These are phyloP conservation scores for Cerceris ruficornis DNA, from an alignment of 2,888 invertebrate species.

Conservation along the genomic window DNA sequence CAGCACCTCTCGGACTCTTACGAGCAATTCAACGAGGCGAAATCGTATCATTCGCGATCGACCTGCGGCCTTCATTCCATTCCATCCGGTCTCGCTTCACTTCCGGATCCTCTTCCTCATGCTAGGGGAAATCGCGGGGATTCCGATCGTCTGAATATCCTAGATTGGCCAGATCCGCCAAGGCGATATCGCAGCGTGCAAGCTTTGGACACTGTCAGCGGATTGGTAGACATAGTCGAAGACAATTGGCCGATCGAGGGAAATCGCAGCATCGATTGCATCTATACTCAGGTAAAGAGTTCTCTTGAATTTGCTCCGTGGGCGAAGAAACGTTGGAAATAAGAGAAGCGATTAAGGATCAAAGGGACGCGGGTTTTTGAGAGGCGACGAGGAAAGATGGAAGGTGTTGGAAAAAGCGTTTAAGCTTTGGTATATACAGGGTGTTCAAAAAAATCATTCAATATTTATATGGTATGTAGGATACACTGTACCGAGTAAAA, in stretches of 20 bases:
- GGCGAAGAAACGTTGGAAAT: background rate
- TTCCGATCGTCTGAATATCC: slow-evolving; percentile 77
- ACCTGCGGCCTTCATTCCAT: slow-evolving; percentile 76
- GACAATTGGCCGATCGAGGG: slow-evolving; percentile 78
- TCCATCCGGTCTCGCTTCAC: slow-evolving; percentile 69
- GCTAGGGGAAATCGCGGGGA: slow-evolving; percentile 63
- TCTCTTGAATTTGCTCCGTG: background rate
- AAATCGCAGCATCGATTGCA: slow-evolving; percentile 78
- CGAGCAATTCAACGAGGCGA: slow-evolving; percentile 74
- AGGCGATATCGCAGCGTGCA: slow-evolving; percentile 78
- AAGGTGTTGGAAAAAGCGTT: too few relatives aligned
- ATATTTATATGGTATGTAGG: too few relatives aligned
- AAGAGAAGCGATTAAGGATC: too few relatives aligned
- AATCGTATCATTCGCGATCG: slow-evolving; percentile 74
- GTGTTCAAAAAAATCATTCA: too few relatives aligned
- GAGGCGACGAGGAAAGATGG: too few relatives aligned
- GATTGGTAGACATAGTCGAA: slow-evolving; percentile 79
- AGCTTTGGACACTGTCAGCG: slow-evolving; percentile 78
- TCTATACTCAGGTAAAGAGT: slow-evolving; percentile 78
- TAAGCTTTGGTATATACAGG: too few relatives aligned
- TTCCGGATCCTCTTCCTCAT: slow-evolving; percentile 71
- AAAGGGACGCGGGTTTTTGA: too few relatives aligned
- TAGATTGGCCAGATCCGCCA: slow-evolving; percentile 78
- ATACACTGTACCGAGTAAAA: too few relatives aligned
- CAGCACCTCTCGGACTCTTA: slow-evolving; percentile 78